phyloP scores from a whole-genome alignment of 2,888 invertebrate species.

The Sphecodes monilicornis region DNA sequence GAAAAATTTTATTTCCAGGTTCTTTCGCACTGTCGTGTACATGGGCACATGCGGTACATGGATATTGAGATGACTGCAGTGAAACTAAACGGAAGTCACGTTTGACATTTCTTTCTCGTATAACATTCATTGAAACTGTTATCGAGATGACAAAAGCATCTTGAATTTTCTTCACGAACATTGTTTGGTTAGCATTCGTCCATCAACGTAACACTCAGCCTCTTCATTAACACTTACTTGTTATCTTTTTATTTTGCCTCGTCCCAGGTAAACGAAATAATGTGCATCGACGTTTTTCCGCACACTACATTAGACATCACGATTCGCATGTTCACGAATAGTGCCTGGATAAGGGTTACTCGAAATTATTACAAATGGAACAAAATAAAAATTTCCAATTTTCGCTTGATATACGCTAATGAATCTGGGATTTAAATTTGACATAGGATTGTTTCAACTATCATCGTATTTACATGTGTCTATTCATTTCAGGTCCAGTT shows the following conservation, averaged over 20 bases:
- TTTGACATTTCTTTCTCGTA: slow-evolving; percentile 66
- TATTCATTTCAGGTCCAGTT: slow-evolving; percentile 90
- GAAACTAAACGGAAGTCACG: slow-evolving; percentile 71
- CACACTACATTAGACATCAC: slow-evolving; percentile 44
- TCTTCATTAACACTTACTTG: slow-evolving; percentile 26
- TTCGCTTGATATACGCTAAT: not conserved
- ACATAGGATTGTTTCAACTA: not conserved
- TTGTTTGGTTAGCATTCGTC: slow-evolving; percentile 72
- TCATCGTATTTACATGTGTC: not conserved
- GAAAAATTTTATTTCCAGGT: slow-evolving; percentile 78
- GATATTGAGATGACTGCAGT: slow-evolving; percentile 74
- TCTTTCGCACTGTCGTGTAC: slow-evolving; percentile 72
- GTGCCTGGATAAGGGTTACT: slow-evolving; percentile 77
- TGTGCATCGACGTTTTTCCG: slow-evolving; percentile 8
- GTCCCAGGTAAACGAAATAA: not conserved
- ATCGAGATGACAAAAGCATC: slow-evolving; percentile 67
- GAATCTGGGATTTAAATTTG: slow-evolving; percentile 17
- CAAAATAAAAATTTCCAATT: not conserved
- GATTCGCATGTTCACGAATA: slow-evolving; percentile 40
- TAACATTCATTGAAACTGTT: slow-evolving; percentile 68
- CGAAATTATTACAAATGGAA: slow-evolving; percentile 13
- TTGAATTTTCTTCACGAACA: slow-evolving; percentile 64
- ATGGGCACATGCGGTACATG: slow-evolving; percentile 68
- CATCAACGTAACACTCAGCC: slow-evolving; percentile 43
- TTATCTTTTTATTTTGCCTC: slow-evolving; percentile 4